Evolutionary conservation across 2,888 invertebrate genomes (phyloP).

Genomic region (Pteria penguin): DNA sequence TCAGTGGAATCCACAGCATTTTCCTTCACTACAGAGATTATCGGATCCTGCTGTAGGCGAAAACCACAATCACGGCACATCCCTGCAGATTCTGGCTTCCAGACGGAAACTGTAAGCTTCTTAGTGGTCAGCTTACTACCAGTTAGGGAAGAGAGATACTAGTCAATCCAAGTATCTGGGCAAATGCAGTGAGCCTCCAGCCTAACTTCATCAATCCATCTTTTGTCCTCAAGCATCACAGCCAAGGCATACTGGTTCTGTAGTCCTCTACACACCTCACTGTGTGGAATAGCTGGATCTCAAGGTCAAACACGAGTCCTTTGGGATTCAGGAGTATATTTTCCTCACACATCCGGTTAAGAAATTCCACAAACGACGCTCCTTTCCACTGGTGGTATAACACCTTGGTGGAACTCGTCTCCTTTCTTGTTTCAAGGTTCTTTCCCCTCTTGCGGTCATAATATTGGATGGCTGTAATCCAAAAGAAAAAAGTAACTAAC

Average conservation of each 20-base stretch:
- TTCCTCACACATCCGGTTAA: not conserved
- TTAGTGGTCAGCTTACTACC: not conserved
- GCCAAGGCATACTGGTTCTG: not conserved
- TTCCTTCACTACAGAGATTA: not conserved
- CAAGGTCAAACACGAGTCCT: not conserved
- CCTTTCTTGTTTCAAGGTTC: not conserved
- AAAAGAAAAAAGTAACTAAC: not conserved
- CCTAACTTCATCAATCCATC: slow-evolving; percentile 3
- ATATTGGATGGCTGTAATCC: not conserved
- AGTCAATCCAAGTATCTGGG: not conserved
- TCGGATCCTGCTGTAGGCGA: not conserved
- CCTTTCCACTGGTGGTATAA: not conserved
- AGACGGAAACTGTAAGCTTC: not conserved
- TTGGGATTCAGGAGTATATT: not conserved
- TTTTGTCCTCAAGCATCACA: not conserved
- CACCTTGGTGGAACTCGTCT: not conserved
- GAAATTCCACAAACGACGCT: not conserved
- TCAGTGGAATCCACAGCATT: not conserved
- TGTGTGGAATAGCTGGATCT: not conserved
- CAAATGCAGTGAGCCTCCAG: not conserved
- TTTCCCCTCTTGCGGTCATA: not conserved
- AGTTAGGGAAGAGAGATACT: not conserved
- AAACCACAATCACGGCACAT: not conserved
- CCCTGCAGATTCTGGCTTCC: not conserved
- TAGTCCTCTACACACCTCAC: not conserved